phyloP scores from a whole-genome alignment of 2,888 invertebrate species.

The Drosophila basisetae region DNA sequence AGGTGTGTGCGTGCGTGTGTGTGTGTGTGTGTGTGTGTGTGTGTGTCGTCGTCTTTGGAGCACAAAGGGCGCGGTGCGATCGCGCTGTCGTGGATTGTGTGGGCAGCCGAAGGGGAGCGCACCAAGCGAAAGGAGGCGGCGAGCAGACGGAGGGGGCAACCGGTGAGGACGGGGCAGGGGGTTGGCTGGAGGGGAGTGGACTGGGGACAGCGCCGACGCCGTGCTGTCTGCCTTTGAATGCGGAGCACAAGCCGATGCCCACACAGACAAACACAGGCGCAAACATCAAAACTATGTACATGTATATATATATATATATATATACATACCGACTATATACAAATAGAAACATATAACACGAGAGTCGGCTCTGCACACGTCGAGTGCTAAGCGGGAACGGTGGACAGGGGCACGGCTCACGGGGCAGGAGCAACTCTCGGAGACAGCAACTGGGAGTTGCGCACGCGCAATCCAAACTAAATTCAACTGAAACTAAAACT shows the following conservation, averaged over 20 bases:
- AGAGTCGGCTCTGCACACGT: constrained; percentile 5
- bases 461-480: constrained; percentile 50
- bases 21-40: background rate
- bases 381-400: background rate
- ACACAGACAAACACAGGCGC: constrained; percentile 47
- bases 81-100: constrained; percentile 19
- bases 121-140: constrained; percentile 7
- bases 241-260: constrained; percentile 69
- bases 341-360: constrained; percentile 8
- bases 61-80: constrained; percentile 64
- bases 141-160: background rate
- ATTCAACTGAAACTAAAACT: constrained; percentile 15
- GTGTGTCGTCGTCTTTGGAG: constrained; percentile 39
- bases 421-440: constrained; percentile 28
- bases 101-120: constrained; percentile 18
- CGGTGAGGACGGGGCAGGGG: background rate
- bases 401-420: background rate
- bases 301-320: background rate
- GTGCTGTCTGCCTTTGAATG: constrained; percentile 78
- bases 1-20: background rate
- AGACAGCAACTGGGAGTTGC: constrained; percentile 35
- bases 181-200: constrained; percentile 18
- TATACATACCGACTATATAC: background rate
- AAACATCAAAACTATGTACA: constrained; percentile 16
- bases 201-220: constrained; percentile 63